Evolutionary conservation across 2,113 vertebrate species (phyloP).

Genomic region (Planiliza haematocheilus): DNA sequence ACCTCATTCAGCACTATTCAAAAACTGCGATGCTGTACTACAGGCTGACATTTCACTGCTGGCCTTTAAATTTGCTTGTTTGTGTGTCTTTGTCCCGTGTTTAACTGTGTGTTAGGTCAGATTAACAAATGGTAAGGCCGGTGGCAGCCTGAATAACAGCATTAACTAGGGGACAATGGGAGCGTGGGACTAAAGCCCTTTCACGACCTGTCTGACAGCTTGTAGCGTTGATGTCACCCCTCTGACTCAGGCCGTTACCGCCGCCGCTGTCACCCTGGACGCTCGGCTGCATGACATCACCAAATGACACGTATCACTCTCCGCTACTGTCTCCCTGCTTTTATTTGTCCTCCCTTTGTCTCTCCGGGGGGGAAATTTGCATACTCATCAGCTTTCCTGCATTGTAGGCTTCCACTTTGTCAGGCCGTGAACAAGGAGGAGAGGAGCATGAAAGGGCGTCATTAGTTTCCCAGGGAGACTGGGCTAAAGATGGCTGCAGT

Average conservation of each 20-base stretch:
- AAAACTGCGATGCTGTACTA: conserved; percentile 62
- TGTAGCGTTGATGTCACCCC: conserved; percentile 85
- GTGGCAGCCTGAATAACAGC: conserved; percentile 83
- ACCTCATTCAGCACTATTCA: conserved; percentile 61
- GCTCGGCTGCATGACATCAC: conserved; percentile 79
- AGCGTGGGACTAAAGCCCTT: conserved; percentile 81
- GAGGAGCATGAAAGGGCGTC: conserved; percentile 70
- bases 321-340: conserved; percentile 34
- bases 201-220: conserved; percentile 83
- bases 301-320: conserved; percentile 74
- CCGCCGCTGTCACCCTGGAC: conserved; percentile 78
- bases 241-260: conserved; percentile 84
- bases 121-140: conserved; percentile 80
- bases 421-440: conserved; percentile 46
- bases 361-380: conserved; percentile 64
- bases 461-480: conserved; percentile 70
- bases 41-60: conserved; percentile 57
- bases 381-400: conserved; percentile 77
- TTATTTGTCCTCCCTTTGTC: conserved; percentile 27
- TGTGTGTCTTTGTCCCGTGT: conserved; percentile 76
- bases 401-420: conserved; percentile 52
- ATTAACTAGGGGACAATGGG: conserved; percentile 86
- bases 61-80: conserved; percentile 69
- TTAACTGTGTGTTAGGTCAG: conserved; percentile 81
- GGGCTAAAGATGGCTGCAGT: conserved; percentile 6